Base-by-base conservation (phyloP, 2,888 invertebrate species). In the Oxyscelio sp. region DNA sequence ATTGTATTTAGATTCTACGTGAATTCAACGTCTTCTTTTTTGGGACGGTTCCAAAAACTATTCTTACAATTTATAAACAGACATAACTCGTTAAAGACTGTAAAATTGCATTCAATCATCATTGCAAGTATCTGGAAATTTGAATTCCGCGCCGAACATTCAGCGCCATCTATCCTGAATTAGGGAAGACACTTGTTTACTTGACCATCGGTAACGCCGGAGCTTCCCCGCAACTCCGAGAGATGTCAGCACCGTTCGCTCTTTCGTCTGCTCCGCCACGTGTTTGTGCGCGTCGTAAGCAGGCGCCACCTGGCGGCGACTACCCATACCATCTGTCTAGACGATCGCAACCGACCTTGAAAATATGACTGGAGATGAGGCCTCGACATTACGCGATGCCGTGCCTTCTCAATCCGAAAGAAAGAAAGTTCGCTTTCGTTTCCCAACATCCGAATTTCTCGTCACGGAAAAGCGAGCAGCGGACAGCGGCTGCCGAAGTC, bases 271-370 rank as follows among this genome's bases (percentile, higher is more conserved):
- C 86, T 87, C 73, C 81, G 82, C 86, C 88, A 89, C 89, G 89
- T 88, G 88, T 79, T 85, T 40, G n/a, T n/a, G n/a, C n/a, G n/a
- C n/a, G n/a, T n/a, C 45, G 2, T 6, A 11, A 27, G 17, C 31
- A 90, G 90, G 88, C 87, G 89, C 90, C 90, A 87, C 77, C 91
- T 90, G 56, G 50, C 43, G 74, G 21, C 40, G 6, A 15, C 13
- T 9, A 21, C 4, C 34, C 1, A 6, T 45, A 78, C 43, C 68
- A 68, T 59, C 50, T 81, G 87, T 87, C 88, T 87, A 85, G 85
- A 87, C 88, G 88, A 89, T 89, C 88, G 88, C 89, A 85, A 90
- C 89, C 92, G 93, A 93, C 93, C 93, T 93, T 93, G 93, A 93
- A 93, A 90, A 86, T 87, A 81, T 87, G 89, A 89, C 90, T 81